Conservation (phyloP, 2,113 vertebrate genomes). For the Sylvia atricapilla region DNA sequence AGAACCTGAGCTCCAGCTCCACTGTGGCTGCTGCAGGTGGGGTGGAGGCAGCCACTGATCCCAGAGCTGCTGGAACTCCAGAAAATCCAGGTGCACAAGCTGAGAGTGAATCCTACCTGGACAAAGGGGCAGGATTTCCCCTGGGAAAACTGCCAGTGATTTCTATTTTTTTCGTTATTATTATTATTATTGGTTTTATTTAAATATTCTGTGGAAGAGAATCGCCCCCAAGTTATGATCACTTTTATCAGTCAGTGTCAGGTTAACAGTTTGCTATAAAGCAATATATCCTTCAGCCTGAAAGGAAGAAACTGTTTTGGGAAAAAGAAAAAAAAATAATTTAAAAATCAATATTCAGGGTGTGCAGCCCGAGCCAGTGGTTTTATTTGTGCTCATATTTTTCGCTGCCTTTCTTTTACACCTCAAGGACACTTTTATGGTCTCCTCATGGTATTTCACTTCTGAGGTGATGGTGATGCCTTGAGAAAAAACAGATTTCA, state of each 20-base stretch:
- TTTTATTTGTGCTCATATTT: conserved; percentile 51
- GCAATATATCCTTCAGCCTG: neutral
- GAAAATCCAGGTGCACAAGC: neutral
- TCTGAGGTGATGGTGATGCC: conserved; percentile 12
- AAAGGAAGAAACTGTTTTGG: neutral
- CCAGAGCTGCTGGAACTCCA: neutral
- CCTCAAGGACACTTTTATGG: conserved; percentile 44
- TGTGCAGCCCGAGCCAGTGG: neutral
- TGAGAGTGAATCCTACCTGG: neutral
- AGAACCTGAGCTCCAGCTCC: neutral
- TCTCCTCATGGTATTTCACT: conserved; percentile 25
- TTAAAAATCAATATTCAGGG: neutral
- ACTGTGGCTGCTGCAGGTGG: accelerated
- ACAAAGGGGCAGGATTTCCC: neutral
- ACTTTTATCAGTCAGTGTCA: neutral
- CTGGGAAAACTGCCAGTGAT: neutral
- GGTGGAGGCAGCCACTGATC: accelerated
- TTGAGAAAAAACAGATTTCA: conserved; percentile 47
- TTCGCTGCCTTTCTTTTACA: conserved; percentile 43
- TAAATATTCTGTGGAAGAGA: neutral
- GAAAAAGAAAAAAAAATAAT: neutral
- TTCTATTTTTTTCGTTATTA: neutral
- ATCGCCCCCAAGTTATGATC: neutral
- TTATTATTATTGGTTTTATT: neutral
- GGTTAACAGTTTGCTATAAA: neutral